Base-by-base conservation (phyloP, 1,140 invertebrate genomes). In the Platorchestia sp. region DNA sequence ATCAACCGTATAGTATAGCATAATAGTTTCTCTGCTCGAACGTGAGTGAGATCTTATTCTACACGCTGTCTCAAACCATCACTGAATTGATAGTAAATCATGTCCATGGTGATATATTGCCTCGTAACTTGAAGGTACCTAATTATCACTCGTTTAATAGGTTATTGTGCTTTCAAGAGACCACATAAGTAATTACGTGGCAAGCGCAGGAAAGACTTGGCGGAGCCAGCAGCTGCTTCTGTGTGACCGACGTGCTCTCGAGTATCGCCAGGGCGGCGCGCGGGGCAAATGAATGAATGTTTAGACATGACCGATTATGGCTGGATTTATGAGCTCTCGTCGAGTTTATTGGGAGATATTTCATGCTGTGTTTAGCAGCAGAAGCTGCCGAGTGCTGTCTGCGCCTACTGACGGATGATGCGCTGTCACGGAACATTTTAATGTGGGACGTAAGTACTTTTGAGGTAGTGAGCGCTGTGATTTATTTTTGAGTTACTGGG, bases 341-440 rank as follows among this genome's bases (percentile, higher is more conserved):
- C 40, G 91, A 93, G 91, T 93, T 93, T 93, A 93, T 93, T 93
- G 45, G 91, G 91, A 45, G 40, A 93, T 93, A 93, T 93, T 93
- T 93, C 91, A 93, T 45, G 43, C 7, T 47, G 91, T 16, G 91
- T 47, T 45, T 16, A 93, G 45, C 91, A 47, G 91, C 41, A 41
- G 41, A 86, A 41, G 86, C 41, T 40, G 41, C 86, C 87, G 87
- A 75, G 59, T 75, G 59, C 27, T 75, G 59, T 75, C 59, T 22
- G 59, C 59, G 59, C 14, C 14, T 75, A 75, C 10, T 75, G 59
- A 75, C 36, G 59, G 59, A 75, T 36, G 14, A 89, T 43, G 36
- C 41, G 6, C 36, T 42, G 87, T 89, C 87, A 89, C 87, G 87
- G 53, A 75, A 75, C 59, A 36, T 75, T 75, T 75, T 75, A 75